phyloP scores from a whole-genome alignment of 37 sponge, comb jelly and placozoan genomes.

The Aphrocallistes beatrix region DNA sequence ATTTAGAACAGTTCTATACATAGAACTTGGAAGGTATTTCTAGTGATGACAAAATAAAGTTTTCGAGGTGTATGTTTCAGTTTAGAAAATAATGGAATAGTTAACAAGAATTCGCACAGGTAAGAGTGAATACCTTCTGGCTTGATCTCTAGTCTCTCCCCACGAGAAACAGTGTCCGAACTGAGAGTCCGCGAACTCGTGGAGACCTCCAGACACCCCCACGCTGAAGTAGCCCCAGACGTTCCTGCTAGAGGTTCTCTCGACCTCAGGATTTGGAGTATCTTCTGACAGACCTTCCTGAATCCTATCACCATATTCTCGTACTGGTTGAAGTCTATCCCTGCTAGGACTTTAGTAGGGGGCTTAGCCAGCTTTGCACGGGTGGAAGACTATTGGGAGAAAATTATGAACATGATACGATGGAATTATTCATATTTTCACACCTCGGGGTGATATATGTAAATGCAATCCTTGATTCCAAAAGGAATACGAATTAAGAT shows the following conservation, averaged over 20 bases:
- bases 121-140: too few species aligned
- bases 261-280: slow-evolving; percentile 24
- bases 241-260: slow-evolving; percentile 71
- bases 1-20: too few species aligned
- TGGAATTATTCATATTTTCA: too few species aligned
- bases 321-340: slow-evolving; percentile 1
- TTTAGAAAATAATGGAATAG: too few species aligned
- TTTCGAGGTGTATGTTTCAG: too few species aligned
- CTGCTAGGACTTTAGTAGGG: neutral
- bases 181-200: slow-evolving; percentile 97
- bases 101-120: too few species aligned
- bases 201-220: slow-evolving; percentile 88
- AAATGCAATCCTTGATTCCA: too few species aligned
- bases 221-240: slow-evolving; percentile 99
- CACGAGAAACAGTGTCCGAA: slow-evolving; percentile 96
- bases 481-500: too few species aligned
- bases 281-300: slow-evolving; percentile 27
- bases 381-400: neutral
- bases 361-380: neutral
- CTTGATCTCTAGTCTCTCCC: slow-evolving; percentile 87
- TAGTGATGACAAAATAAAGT: too few species aligned
- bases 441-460: too few species aligned
- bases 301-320: neutral
- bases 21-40: too few species aligned
- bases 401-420: too few species aligned